These are phyloP conservation scores for Eupithecia subfuscata DNA, from an alignment of 2,888 invertebrate species.

Conservation along the genomic window DNA sequence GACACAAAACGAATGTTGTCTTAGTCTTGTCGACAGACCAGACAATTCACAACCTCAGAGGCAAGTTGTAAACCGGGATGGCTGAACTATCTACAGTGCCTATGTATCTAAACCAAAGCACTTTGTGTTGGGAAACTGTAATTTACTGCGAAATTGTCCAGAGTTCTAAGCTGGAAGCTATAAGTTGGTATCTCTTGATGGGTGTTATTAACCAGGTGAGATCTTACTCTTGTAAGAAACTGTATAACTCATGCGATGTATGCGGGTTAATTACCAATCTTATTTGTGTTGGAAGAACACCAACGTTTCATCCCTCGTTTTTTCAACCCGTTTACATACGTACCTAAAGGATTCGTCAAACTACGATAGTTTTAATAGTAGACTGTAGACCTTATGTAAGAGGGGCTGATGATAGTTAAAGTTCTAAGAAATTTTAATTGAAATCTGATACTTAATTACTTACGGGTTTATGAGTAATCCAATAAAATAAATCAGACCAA, in stretches of 20 bases:
- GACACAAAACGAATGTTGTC: not conserved
- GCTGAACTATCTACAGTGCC: not conserved
- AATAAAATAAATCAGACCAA: not conserved
- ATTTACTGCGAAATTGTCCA: slow-evolving; percentile 1
- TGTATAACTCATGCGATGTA: not conserved
- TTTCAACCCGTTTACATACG: too few species aligned
- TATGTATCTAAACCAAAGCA: not conserved
- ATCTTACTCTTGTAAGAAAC: not conserved
- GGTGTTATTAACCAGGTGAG: not conserved
- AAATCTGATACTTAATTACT: not conserved
- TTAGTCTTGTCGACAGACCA: not conserved
- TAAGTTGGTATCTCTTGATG: not conserved
- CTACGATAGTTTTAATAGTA: too few species aligned
- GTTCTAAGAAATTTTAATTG: not conserved
- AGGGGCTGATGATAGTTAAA: not conserved
- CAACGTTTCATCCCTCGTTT: too few species aligned
- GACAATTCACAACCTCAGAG: not conserved
- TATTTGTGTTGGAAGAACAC: too few species aligned
- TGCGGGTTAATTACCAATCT: too few species aligned
- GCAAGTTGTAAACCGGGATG: not conserved
- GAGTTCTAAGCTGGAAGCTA: not conserved
- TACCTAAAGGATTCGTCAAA: too few species aligned
- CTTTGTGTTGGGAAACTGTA: slow-evolving; percentile 5
- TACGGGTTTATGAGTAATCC: not conserved
- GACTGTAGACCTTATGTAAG: not conserved